These are phyloP conservation scores for Chrysoperla carnea DNA, from an alignment of 1,140 invertebrate species.

Conservation along the genomic window DNA sequence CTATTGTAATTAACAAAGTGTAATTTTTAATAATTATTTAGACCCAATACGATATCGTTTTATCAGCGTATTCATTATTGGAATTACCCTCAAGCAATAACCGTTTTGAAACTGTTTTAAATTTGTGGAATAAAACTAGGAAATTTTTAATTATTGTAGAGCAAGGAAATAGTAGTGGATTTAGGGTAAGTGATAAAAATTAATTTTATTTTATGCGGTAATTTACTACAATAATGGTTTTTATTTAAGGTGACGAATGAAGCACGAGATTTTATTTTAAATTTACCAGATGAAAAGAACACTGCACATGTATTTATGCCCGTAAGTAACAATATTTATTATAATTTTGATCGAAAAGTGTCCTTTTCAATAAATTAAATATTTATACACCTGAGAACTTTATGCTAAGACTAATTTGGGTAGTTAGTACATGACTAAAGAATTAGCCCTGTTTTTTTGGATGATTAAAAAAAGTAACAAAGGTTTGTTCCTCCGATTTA, in stretches of 20 bases:
- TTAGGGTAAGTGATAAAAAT: constrained; percentile 28
- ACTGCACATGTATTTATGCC: constrained; percentile 53
- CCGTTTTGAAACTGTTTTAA: constrained; percentile 51
- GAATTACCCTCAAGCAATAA: constrained; percentile 50
- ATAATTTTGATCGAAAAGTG: no score
- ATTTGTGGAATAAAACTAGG: constrained; percentile 73
- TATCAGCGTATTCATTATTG: constrained; percentile 63
- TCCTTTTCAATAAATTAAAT: no score
- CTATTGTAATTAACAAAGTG: no score
- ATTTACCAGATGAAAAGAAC: constrained; percentile 20
- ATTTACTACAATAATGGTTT: constrained; percentile 4
- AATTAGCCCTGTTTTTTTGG: no score
- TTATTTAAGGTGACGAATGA: constrained; percentile 42
- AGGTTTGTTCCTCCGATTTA: no score
- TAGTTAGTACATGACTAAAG: no score
- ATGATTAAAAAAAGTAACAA: no score
- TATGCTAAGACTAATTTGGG: no score
- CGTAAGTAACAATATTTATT: constrained; percentile 29
- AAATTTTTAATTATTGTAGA: constrained; percentile 72
- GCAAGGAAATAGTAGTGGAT: constrained; percentile 64
- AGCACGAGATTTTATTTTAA: constrained; percentile 52
- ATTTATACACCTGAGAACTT: no score
- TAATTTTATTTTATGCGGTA: neutral
- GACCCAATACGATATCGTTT: constrained; percentile 59
- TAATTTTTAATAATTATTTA: constrained; percentile 21